Evolutionary conservation across 1,140 invertebrate species (phyloP), one percentile per base, ranked within the genome.

Genomic region (Zelostemma sp.): DNA sequence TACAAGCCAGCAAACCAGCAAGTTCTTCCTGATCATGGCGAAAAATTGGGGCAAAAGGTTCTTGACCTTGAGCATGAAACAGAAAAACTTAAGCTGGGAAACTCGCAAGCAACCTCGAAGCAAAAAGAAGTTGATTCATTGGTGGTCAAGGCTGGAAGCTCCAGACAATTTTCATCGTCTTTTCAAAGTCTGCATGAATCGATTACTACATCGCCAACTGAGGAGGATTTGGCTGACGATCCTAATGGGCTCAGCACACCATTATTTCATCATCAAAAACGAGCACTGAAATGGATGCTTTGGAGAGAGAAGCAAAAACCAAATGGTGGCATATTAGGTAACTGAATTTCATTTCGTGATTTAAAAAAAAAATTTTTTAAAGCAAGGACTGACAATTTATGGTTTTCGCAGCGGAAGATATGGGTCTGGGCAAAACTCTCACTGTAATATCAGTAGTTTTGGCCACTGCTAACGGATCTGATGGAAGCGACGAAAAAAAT

Each of bases 361-460:
- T n/a, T 25, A n/a, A 25, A 25, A 25, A 25, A 25, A 4, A 4
- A 8, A 25, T 4, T 8, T 25, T 12, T 43, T 25, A 46, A 47
- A 56, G 19, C 17, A 35, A 38, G 31, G 48, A 57, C 46, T 58
- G 21, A n/a, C n/a, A n/a, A n/a, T 25, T 8, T 25, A 25, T 25
- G 3, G 21, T 25, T 25, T 25, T 25, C 8, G 21, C 73, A 90
- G 95, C 95, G 49, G 96, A 98, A 86, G 96, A 98, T 79, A 98
- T 98, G 96, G 97, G 97, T 19, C 83, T 95, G 0, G 95, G 95
- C 0, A 98, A 98, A 84, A 98, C 97, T 0, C 81, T 98, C 2
- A 95, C 94, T 0, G 95, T 97, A 91, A 95, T 99, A 61, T 90
- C 95, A 0, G 80, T 97, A 1, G 66, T 85, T 6, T 48, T 85